Evolutionary conservation across 2,113 vertebrate species (phyloP).

Genomic region (Apeltes quadracus): DNA sequence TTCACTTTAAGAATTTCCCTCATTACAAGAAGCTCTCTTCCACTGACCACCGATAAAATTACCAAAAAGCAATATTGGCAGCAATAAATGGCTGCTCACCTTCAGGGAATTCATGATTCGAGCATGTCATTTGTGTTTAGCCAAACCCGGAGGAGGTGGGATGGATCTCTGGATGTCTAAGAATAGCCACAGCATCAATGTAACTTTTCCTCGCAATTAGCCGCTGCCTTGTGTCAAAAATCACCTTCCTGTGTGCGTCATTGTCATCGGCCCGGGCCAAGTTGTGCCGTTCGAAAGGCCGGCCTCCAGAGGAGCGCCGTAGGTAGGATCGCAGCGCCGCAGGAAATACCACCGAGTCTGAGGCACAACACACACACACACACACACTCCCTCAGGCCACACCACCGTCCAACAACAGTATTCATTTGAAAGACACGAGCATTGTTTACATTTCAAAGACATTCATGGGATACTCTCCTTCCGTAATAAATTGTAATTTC

Average conservation of each 20-base stretch:
- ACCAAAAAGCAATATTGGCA: conserved; percentile 55
- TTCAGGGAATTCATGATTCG: conserved; percentile 73
- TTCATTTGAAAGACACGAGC: conserved; percentile 55
- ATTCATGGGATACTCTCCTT: conserved; percentile 23
- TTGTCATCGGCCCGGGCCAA: conserved; percentile 60
- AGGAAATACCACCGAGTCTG: conserved; percentile 65
- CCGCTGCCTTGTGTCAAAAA: conserved; percentile 55
- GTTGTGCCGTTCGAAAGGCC: conserved; percentile 35
- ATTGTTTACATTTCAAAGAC: conserved; percentile 60
- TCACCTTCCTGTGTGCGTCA: conserved; percentile 56
- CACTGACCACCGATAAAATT: conserved; percentile 62
- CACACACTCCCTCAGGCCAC: conserved; percentile 37
- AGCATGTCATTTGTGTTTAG: conserved; percentile 72
- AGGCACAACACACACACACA: conserved; percentile 33
- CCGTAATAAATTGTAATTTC: conserved; percentile 19
- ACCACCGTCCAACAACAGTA: conserved; percentile 18
- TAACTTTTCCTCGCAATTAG: conserved; percentile 69
- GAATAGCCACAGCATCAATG: conserved; percentile 37
- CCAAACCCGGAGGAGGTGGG: conserved; percentile 33
- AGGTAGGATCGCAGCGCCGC: conserved; percentile 47
- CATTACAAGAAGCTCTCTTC: conserved; percentile 15
- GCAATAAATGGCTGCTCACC: conserved; percentile 51
- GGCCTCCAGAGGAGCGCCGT: conserved; percentile 53
- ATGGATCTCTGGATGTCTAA: conserved; percentile 57
- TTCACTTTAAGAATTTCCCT: conserved; percentile 13